Evolutionary conservation across 2,888 invertebrate species (phyloP).

Genomic region (Heteropelma amictum): DNA sequence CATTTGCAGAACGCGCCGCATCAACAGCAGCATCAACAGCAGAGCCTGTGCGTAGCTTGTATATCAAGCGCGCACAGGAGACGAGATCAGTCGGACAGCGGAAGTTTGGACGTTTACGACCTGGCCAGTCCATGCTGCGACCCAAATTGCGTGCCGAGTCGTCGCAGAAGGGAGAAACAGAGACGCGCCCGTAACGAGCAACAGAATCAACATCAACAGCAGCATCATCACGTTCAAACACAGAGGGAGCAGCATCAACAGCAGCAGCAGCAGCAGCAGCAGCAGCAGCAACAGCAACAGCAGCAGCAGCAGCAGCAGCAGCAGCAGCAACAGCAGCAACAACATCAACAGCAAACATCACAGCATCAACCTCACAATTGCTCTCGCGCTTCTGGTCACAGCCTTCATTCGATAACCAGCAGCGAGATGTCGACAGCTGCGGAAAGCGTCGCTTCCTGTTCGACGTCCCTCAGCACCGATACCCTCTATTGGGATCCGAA

Average conservation of each 20-base stretch:
- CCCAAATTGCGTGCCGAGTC: conserved; percentile 89
- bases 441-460: conserved; percentile 87
- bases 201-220: conserved; percentile 76
- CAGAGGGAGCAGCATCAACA: conserved; percentile 63
- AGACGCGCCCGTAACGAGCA: conserved; percentile 76
- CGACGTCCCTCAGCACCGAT: conserved; percentile 91
- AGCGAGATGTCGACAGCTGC: conserved; percentile 85
- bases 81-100: conserved; percentile 80
- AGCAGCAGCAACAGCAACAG: conserved; percentile 56
- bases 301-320: conserved; percentile 61
- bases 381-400: conserved; percentile 77
- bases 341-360: conserved; percentile 60
- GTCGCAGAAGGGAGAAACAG: conserved; percentile 80
- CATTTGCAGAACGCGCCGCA: conserved; percentile 60
- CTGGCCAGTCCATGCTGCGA: conserved; percentile 92
- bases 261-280: conserved; percentile 67
- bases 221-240: conserved; percentile 60
- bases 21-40: conserved; percentile 58
- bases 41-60: conserved; percentile 74
- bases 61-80: conserved; percentile 73
- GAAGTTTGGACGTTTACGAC: conserved; percentile 91
- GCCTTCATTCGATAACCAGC: conserved; percentile 90
- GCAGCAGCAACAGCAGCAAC: conserved; percentile 61
- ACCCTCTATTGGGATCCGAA: conserved; percentile 90
- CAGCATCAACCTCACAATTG: conserved; percentile 68